These are phyloP conservation scores for Orgyia antiqua DNA, from an alignment of 2,888 invertebrate species.

Conservation along the genomic window DNA sequence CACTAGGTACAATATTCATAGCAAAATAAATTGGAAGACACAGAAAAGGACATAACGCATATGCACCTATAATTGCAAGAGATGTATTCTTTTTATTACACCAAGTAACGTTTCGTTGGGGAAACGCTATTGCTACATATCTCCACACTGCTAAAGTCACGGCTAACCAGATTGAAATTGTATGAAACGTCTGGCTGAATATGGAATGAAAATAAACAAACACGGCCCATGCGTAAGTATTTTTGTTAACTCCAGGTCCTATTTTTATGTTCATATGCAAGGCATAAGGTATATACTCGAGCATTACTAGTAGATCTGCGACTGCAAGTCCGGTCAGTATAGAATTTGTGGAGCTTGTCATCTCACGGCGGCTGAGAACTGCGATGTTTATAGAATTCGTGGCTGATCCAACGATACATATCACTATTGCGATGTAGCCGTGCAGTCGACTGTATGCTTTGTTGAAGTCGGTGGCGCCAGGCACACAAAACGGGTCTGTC, in stretches of 20 bases:
- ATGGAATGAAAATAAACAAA: constrained; percentile 94
- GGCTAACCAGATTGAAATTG: constrained; percentile 95
- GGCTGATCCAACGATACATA: constrained; percentile 93
- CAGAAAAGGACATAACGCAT: constrained; percentile 88
- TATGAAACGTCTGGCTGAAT: constrained; percentile 92
- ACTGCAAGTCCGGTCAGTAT: constrained; percentile 94
- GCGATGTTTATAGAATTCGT: constrained; percentile 95
- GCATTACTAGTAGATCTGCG: constrained; percentile 95
- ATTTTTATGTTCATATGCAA: constrained; percentile 87
- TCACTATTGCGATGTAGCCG: constrained; percentile 90
- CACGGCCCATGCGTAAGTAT: constrained; percentile 86
- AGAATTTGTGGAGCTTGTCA: constrained; percentile 94
- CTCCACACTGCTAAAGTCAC: constrained; percentile 96
- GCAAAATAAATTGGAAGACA: constrained; percentile 91
- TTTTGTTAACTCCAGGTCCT: constrained; percentile 70
- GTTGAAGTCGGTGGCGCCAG: constrained; percentile 79
- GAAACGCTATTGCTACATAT: constrained; percentile 90
- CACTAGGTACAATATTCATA: constrained; percentile 82
- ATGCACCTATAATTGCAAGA: constrained; percentile 86
- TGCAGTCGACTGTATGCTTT: constrained; percentile 85
- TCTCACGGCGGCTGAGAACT: constrained; percentile 92
- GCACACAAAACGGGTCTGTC: constrained; percentile 74
- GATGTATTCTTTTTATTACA: constrained; percentile 89
- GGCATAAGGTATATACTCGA: constrained; percentile 95
- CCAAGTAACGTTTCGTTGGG: constrained; percentile 88